Evolutionary conservation across 2,888 invertebrate species (phyloP).

Genomic region (Drosophila neotestacea): DNA sequence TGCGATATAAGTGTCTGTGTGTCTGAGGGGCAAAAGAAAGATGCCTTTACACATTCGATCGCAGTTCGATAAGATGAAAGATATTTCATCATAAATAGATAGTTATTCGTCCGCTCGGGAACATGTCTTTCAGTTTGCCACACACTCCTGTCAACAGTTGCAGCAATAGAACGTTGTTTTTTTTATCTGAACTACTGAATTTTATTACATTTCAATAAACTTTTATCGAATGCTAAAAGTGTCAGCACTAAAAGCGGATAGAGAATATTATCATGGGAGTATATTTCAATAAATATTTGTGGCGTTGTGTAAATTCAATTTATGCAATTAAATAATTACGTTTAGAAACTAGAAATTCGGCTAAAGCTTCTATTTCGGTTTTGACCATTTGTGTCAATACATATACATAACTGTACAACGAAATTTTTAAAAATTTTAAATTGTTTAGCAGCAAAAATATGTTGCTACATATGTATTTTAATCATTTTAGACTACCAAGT

Average conservation of each 20-base stretch:
- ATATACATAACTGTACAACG: too few species aligned
- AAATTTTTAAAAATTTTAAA: too few species aligned
- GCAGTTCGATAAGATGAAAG: constrained; percentile 19
- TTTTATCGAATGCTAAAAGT: background rate
- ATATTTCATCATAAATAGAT: constrained; percentile 10
- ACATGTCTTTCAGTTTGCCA: background rate
- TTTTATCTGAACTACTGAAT: background rate
- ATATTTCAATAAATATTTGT: background rate
- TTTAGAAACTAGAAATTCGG: too few species aligned
- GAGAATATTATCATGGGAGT: background rate
- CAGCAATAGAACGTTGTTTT: background rate
- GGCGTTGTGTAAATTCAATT: too few species aligned
- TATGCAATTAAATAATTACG: too few species aligned
- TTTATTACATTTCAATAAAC: constrained; percentile 4
- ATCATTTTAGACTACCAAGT: too few species aligned
- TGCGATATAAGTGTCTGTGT: constrained; percentile 1
- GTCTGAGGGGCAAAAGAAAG: background rate
- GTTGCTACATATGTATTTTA: too few species aligned
- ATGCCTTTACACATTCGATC: constrained; percentile 16
- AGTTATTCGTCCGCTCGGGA: background rate
- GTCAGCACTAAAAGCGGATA: background rate
- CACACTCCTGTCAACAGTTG: constrained; percentile 11
- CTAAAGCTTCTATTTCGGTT: too few species aligned
- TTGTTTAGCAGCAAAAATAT: too few species aligned
- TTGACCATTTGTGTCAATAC: too few species aligned